Evolutionary conservation across 2,888 invertebrate genomes (phyloP), one percentile per base, ranked within the genome.

Genomic region (Electrophaes corylata): DNA sequence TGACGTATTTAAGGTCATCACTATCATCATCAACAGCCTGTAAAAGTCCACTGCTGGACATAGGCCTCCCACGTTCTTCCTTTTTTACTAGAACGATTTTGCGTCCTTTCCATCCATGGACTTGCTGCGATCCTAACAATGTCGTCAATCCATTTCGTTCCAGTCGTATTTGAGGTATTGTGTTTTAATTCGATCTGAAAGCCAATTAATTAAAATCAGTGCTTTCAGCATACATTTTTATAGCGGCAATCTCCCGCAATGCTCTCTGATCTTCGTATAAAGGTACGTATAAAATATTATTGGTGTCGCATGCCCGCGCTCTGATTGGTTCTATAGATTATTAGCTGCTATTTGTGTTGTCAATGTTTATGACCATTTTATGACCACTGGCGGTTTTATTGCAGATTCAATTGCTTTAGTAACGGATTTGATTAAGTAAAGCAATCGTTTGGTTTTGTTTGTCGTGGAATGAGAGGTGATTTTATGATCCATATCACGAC

Each of bases 361-460:
- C 89, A 84, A 87, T 89, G 88, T 90, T 91, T 91, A 91, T 85
- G 81, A 72, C 78, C 70, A 63, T 88, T 91, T 91, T 90, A 91
- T 88, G 86, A 82, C 76, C 81, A 73, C 77, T 82, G 78, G 79
- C 76, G 81, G 76, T 86, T 89, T 90, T 91, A 91, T 89, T 87
- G 78, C 84, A 66, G 77, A 81, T 88, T 81, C 85, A 83, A 88
- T 88, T 84, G 86, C 78, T 75, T 79, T 84, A 81, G 84, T 83
- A 82, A 85, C 77, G 79, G 83, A 82, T 86, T 89, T 90, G 85
- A 90, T 90, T 90, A 91, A 86, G 79, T 84, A 79, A 80, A 82
- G 79, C 81, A 76, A 84, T 84, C 73, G 75, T 76, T 75, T 70
- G 70, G 76, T 81, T 85, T 76, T 81, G 81, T 84, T 83, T 81